Evolutionary conservation across 2,797 vertebrate species (phyloP), one percentile per base, ranked within the genome.

Genomic region (Zenarchopterus dispar): DNA sequence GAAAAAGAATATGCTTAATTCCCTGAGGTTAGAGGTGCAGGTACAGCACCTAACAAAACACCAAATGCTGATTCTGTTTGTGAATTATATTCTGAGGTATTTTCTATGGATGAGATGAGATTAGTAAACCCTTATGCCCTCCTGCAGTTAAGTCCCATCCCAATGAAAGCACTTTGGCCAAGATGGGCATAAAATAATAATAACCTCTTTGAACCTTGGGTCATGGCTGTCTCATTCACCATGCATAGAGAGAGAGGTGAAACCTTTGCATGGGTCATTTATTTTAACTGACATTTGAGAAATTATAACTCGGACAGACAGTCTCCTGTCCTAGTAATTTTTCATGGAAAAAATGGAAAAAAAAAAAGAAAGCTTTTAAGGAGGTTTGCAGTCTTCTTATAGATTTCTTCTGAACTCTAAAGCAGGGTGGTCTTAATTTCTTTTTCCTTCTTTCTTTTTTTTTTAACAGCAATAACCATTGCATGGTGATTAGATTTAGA

Each of bases 101-200:
- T 60, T 56, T 17, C 18, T 42, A 7, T 13, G 24, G 33, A 49
- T 62, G 51, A 63, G 24, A 42, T 51, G 19, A 42, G n/a, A 58
- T 70, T 42, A 62, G 43, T 49, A 39, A 58, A 23, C 47, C 63
- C 26, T 44, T 44, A 15, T 31, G 43, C n/a, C 51, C 21, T 68
- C 50, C 23, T 42, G 43, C 16, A 64, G 18, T 50, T 6, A 49
- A 11, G 26, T 44, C 45, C 24, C 2, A n/a, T 31, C 10, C 26
- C 47, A 60, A 63, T 26, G 42, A 71, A 67, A 49, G 28, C 36
- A 16, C 1, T 59, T 54, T 23, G 16, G 55, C 15, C 10, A 19
- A 13, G 43, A 54, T 48, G 5, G 18, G 17, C 51, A 67, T 68
- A 7, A 69, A 72, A 62, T 50, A 71, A 62, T 63, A 55, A 67